Evolutionary conservation across 2,113 vertebrate species (phyloP).

Genomic region (Corydoras maculifer): DNA sequence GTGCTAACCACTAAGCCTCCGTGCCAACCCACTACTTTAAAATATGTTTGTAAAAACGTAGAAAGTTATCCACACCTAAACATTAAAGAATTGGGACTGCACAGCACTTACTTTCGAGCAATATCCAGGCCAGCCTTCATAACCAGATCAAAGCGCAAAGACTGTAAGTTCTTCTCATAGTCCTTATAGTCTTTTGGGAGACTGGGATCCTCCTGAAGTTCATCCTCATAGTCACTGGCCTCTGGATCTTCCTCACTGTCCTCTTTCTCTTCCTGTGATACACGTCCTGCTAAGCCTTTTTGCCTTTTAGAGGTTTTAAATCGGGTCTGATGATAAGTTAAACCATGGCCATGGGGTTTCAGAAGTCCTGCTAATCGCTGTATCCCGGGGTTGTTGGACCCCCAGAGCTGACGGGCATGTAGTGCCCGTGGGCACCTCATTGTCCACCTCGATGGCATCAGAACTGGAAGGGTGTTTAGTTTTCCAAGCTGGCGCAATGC

Average conservation of each 20-base stretch:
- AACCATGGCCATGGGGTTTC: slow-evolving; percentile 46
- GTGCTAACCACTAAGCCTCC: too few relatives aligned
- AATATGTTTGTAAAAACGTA: too few relatives aligned
- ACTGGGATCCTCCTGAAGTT: slow-evolving; percentile 58
- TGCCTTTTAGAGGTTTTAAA: slow-evolving; percentile 81
- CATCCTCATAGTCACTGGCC: slow-evolving; percentile 69
- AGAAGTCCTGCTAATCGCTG: slow-evolving; percentile 43
- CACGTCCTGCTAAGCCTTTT: slow-evolving; percentile 53
- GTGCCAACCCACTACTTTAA: too few relatives aligned
- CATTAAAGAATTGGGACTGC: neutral
- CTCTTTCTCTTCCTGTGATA: slow-evolving; percentile 56
- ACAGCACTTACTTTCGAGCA: slow-evolving; percentile 81
- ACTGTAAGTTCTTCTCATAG: slow-evolving; percentile 77
- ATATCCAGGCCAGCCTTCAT: slow-evolving; percentile 84
- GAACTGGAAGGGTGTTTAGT: slow-evolving; percentile 49
- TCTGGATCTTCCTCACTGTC: slow-evolving; percentile 61
- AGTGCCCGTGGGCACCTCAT: slow-evolving; percentile 61
- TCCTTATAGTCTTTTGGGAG: slow-evolving; percentile 83
- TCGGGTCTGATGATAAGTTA: slow-evolving; percentile 59
- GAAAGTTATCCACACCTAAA: too few relatives aligned
- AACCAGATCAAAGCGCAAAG: slow-evolving; percentile 82
- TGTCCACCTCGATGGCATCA: slow-evolving; percentile 39
- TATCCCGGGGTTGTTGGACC: slow-evolving; percentile 35
- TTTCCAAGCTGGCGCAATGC: slow-evolving; percentile 59
- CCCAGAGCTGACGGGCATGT: slow-evolving; percentile 60